A percentile compares a stretch with the other conserved stretches of the same genome.
These are phyloP conservation scores for Poeciliopsis occidentalis DNA, from an alignment of 2,113 vertebrate species.

Conservation along the genomic window DNA sequence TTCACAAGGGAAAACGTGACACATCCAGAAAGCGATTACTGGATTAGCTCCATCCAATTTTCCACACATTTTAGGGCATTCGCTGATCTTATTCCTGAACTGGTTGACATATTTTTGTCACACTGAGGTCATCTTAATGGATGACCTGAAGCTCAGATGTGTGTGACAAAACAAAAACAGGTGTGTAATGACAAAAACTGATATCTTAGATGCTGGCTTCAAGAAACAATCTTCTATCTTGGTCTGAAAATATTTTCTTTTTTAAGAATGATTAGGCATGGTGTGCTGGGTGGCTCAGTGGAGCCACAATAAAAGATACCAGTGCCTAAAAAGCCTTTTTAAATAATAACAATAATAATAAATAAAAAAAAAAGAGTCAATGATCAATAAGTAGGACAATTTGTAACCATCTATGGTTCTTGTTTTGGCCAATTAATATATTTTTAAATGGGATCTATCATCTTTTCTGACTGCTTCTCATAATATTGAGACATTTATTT, in stretches of 20 bases:
- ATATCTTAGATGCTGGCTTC: neutral
- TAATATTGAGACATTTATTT: neutral
- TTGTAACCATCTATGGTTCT: neutral
- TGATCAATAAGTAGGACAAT: neutral
- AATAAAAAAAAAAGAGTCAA: no score
- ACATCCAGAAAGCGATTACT: neutral
- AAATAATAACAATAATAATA: no score
- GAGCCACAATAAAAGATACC: no score
- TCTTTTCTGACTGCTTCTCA: no score
- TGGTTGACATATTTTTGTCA: neutral
- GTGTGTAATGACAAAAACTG: neutral
- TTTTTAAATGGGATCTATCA: neutral
- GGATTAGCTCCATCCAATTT: neutral
- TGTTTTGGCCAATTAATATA: neutral
- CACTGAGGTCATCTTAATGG: neutral
- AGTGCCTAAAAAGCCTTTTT: no score
- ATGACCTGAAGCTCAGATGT: neutral
- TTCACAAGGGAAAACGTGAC: neutral
- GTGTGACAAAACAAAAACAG: neutral
- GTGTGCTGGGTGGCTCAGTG: neutral
- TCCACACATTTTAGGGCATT: neutral
- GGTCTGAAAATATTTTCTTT: neutral
- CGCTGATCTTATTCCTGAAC: neutral
- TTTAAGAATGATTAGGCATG: neutral
- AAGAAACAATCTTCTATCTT: neutral